A percentile compares a stretch with the other conserved stretches of the same genome.
Evolutionary conservation across 1,140 invertebrate genomes (phyloP).

Genomic region (Musca domestica): DNA sequence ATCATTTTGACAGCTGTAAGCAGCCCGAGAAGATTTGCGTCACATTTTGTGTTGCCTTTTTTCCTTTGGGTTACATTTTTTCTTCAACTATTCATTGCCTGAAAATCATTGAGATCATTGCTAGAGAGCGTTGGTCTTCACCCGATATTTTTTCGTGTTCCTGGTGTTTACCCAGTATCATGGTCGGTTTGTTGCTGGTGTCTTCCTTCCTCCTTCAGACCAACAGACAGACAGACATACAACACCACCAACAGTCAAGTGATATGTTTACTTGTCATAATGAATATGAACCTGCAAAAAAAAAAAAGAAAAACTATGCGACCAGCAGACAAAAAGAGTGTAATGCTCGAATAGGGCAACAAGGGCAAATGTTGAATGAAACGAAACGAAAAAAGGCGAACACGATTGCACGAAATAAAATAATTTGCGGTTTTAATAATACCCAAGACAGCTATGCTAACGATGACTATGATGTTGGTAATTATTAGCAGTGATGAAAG

Average conservation of each 20-base stretch:
- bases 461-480: too few relatives aligned
- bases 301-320: background rate
- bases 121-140: too few relatives aligned
- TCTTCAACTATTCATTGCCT: background rate
- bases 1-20: conserved; percentile 11
- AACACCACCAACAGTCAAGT: too few relatives aligned
- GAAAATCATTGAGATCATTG: background rate
- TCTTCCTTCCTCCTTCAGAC: background rate
- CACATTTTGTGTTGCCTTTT: too few relatives aligned
- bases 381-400: background rate
- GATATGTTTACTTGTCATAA: conserved; percentile 10
- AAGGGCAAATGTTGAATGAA: too few relatives aligned
- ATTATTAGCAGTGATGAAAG: too few relatives aligned
- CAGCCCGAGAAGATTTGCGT: too few relatives aligned
- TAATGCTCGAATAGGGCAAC: too few relatives aligned
- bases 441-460: background rate
- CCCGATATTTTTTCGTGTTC: too few relatives aligned
- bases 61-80: too few relatives aligned
- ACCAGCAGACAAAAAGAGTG: background rate
- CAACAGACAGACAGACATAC: too few relatives aligned
- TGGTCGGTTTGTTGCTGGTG: background rate
- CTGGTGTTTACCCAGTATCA: too few relatives aligned
- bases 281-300: background rate
- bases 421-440: conserved; percentile 9
- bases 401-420: background rate